Conservation (phyloP, 2,888 invertebrate species). For the Ophioninae sp. region DNA sequence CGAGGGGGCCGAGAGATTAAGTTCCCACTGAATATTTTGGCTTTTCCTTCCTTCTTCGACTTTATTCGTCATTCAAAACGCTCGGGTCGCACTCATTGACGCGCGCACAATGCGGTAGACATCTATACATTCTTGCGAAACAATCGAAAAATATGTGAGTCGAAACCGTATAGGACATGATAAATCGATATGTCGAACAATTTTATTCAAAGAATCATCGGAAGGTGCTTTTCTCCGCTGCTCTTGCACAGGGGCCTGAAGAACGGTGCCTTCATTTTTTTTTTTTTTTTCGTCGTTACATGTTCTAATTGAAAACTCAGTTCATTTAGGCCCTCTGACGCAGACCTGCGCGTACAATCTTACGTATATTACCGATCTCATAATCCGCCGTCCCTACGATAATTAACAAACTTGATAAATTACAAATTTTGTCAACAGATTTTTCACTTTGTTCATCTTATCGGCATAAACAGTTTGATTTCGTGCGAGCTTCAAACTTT, state of each 20-base stretch:
- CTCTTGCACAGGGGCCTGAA: constrained; percentile 34
- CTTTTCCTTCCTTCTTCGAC: constrained; percentile 1
- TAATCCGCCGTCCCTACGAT: constrained; percentile 15
- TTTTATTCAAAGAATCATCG: constrained; percentile 67
- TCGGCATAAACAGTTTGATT: constrained; percentile 25
- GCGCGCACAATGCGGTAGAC: constrained; percentile 32
- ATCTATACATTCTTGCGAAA: constrained; percentile 43
- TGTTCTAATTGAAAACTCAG: constrained; percentile 57
- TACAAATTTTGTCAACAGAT: constrained; percentile 25
- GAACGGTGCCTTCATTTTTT: neutral
- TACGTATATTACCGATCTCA: constrained; percentile 32
- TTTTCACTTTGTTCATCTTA: constrained; percentile 12
- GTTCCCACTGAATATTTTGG: constrained; percentile 29
- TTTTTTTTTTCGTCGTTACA: constrained; percentile 37
- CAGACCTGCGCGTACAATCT: constrained; percentile 45
- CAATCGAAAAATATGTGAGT: constrained; percentile 36
- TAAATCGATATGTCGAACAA: constrained; percentile 73
- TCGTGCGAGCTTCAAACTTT: constrained; percentile 35
- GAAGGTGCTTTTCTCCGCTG: constrained; percentile 27
- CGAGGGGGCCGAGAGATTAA: constrained; percentile 39
- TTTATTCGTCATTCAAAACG: constrained; percentile 4
- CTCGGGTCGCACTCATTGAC: constrained; percentile 10
- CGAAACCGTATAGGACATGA: constrained; percentile 43
- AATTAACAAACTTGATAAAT: constrained; percentile 34
- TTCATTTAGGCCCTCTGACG: constrained; percentile 49